Evolutionary conservation across 1,140 invertebrate species (phyloP).

Genomic region (Tetragonula clypearis): DNA sequence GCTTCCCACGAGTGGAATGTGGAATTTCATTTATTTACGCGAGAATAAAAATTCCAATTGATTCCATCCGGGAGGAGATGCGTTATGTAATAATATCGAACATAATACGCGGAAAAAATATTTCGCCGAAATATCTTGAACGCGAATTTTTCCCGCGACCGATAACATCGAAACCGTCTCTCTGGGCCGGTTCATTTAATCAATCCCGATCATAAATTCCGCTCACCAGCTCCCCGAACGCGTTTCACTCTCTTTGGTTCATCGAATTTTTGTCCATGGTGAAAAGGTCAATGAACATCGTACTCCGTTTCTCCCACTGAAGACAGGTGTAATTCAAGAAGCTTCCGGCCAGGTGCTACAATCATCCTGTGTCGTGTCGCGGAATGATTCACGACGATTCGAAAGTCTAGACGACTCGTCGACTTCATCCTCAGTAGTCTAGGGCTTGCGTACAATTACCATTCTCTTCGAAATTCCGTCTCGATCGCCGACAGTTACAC

Average conservation of each 20-base stretch:
- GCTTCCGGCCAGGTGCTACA: not conserved
- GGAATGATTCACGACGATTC: not conserved
- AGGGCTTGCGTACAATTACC: constrained; percentile 20
- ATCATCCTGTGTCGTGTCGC: not conserved
- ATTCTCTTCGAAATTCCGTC: constrained; percentile 26
- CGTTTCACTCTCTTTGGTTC: not conserved
- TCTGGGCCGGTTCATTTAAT: not conserved
- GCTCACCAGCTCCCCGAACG: not conserved
- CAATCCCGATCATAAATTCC: not conserved
- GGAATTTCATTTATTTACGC: too few species aligned
- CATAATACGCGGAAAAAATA: not conserved
- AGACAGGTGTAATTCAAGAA: not conserved
- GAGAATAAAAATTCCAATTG: too few species aligned
- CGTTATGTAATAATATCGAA: too few species aligned
- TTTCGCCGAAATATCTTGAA: not conserved
- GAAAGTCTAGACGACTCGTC: constrained; percentile 1
- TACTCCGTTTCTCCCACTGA: not conserved
- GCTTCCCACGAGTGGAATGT: too few species aligned
- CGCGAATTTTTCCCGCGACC: not conserved
- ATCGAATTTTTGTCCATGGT: not conserved
- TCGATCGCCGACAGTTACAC: constrained; percentile 45
- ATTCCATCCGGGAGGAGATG: too few species aligned
- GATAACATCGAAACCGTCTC: not conserved
- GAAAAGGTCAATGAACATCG: not conserved
- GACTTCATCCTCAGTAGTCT: not conserved